Evolutionary conservation across 2,888 invertebrate species (phyloP).

Genomic region (Gortyna flavago): DNA sequence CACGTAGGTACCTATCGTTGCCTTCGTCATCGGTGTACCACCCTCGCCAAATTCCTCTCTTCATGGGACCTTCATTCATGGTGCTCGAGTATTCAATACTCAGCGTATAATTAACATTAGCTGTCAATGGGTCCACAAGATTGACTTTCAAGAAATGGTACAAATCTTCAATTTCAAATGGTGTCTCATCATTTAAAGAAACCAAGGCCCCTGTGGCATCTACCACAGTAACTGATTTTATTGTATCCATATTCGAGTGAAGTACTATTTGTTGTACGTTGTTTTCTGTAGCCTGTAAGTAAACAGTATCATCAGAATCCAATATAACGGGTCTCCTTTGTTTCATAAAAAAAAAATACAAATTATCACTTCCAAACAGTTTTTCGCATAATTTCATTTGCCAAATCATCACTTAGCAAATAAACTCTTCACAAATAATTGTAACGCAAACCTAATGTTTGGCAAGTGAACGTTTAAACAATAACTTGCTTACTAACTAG

Average conservation of each 20-base stretch:
- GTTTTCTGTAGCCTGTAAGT: conserved; percentile 72
- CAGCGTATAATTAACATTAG: conserved; percentile 80
- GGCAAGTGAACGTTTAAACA: too few relatives aligned
- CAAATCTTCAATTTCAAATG: conserved; percentile 74
- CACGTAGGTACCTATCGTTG: conserved; percentile 76
- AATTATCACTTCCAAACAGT: too few relatives aligned
- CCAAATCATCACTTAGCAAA: too few relatives aligned
- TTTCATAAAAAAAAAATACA: too few relatives aligned
- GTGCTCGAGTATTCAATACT: conserved; percentile 85
- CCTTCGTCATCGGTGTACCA: conserved; percentile 81
- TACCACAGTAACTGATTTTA: conserved; percentile 71
- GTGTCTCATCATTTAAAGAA: conserved; percentile 55
- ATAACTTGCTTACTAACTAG: too few relatives aligned
- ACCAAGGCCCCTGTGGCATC: conserved; percentile 62
- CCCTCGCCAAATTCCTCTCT: conserved; percentile 86
- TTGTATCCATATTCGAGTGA: conserved; percentile 86
- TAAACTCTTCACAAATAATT: too few relatives aligned
- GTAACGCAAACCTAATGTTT: too few relatives aligned
- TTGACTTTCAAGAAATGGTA: conserved; percentile 86
- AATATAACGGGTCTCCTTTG: too few relatives aligned
- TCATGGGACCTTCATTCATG: conserved; percentile 88
- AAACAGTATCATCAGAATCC: not conserved
- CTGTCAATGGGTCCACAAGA: conserved; percentile 71
- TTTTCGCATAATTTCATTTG: too few relatives aligned
- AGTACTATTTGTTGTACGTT: conserved; percentile 83